Evolutionary conservation across 1,140 invertebrate species (phyloP), one percentile per base, ranked within the genome.

Genomic region (Gryon sp.): DNA sequence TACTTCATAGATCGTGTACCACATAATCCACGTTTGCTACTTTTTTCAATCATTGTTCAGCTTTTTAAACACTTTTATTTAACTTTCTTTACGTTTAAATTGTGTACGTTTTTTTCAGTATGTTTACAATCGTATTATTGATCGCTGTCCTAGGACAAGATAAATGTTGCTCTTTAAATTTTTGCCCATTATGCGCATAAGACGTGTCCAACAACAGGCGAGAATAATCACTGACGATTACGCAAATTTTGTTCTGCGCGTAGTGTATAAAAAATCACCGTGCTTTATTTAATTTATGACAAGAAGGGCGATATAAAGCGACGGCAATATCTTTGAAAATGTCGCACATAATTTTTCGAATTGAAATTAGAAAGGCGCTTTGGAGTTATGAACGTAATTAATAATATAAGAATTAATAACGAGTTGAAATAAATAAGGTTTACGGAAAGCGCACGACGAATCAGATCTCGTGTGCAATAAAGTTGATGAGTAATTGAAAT

Each of bases 221-320:
- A 53, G 48, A 65, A 53, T 65, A 43, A 65, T 65, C 48, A 26
- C 48, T 22, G 18, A 40, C 60, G 60, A 43, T 50, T 52, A 63
- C 24, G 52, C 34, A 43, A 43, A 52, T 41, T 63, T 41, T n/a
- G 41, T 24, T 46, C 55, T 12, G 18, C 22, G 8, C 45, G 9
- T n/a, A n/a, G 20, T 22, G 7, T 19, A 46, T 30, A 43, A 43
- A 52, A 52, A 43, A 52, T 65, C 9, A 9, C 26, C 12, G n/a
- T 16, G 20, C 28, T 53, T 52, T 32, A 53, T 48, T 62, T 45
- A 52, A 53, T 43, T 40, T 30, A 63, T 63, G 24, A 22, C 9
- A 9, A n/a, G 9, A 45, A 32, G 18, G 30, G n/a, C 8, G 34
- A 50, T 50, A 63, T 60, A 45, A 60, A 46, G 7, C n/a, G 4